Evolutionary conservation across 92 coral and sea anemone species (phyloP), one percentile per base, ranked within the genome.

Genomic region (Paragorgia papillata): DNA sequence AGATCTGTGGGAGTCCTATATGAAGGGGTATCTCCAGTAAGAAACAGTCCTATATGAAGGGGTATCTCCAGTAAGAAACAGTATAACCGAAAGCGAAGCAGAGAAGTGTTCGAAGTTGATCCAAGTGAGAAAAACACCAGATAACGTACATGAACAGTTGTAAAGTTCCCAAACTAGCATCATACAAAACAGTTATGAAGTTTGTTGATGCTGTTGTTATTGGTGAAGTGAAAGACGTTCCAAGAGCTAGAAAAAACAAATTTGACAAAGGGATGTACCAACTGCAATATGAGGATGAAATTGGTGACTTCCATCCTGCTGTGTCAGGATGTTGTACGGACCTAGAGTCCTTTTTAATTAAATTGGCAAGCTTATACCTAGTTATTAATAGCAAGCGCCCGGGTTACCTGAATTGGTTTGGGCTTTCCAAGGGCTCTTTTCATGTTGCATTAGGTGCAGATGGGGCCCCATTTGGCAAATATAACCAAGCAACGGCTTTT

Each of bases 1-100:
- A 13, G 86, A 44, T 82, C 86, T 34, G 82, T 74, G 30, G 48
- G 76, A 60, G 82, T 82, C 64, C 66, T 82, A 30, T 75, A n/a
- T 62, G 81, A 75, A 46, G 82, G 86, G 82, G 82, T 25, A 66
- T 83, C 17, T 62, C 79, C n/a, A 75, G 82, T 55, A 83, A 83
- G 49, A 66, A 64, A 65, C 79, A 83, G 44, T 83, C n/a, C n/a
- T n/a, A n/a, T n/a, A n/a, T 62, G 81, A 75, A 46, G 82, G 86
- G 82, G 82, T 25, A 66, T 83, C 17, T 62, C 79, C n/a, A 75
- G 82, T 55, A 83, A 83, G 49, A 66, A 64, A 65, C 79, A 83
- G 44, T 83, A 75, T 53, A 75, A 77, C 71, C 53, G 10, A 33
- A 69, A 66, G 64, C 40, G 80, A 69, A 66, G 79, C 69, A 70